Base-by-base conservation (phyloP, 2,888 invertebrate species). In the Cerastoderma edule region DNA sequence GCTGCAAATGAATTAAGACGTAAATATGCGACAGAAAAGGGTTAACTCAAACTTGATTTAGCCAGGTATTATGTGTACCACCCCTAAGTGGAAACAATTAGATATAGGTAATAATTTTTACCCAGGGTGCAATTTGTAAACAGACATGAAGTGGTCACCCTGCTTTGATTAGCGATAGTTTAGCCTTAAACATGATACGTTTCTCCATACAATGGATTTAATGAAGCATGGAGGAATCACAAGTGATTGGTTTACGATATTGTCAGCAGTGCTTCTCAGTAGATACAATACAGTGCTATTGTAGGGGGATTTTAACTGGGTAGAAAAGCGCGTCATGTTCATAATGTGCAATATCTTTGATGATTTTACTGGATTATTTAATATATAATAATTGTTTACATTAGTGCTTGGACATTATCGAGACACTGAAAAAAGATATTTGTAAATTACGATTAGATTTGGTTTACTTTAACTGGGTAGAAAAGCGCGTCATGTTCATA, bases 211-310 rank as follows among this genome's bases (percentile, higher is more conserved):
- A 75, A 72, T 69, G 33, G 74, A 60, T 28, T 53, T 44, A 54
- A 65, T 77, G 74, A 75, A 69, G 77, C 74, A 65, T 77, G 60
- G 60, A 74, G 19, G 46, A 72, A 76, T 66, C 64, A 73, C 63
- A 75, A 80, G 75, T 77, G 77, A 80, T 80, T 72, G 72, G 67
- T 48, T 44, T 60, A 60, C 28, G 80, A 80, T 80, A 75, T 24
- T 75, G 76, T 80, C 73, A 76, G 64, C 64, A 72, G 33, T 53
- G 32, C 60, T 33, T 60, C n/a, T 24, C 35, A 32, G 33, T 27
- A 60, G 60, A 60, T n/a, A n/a, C n/a, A n/a, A n/a, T n/a, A n/a
- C n/a, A n/a, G n/a, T n/a, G n/a, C n/a, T n/a, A n/a, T n/a, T n/a
- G n/a, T n/a, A n/a, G n/a, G n/a, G n/a, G n/a, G n/a, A n/a, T n/a